Evolutionary conservation across 2,888 invertebrate species (phyloP).

Genomic region (Lymantria dispar): DNA sequence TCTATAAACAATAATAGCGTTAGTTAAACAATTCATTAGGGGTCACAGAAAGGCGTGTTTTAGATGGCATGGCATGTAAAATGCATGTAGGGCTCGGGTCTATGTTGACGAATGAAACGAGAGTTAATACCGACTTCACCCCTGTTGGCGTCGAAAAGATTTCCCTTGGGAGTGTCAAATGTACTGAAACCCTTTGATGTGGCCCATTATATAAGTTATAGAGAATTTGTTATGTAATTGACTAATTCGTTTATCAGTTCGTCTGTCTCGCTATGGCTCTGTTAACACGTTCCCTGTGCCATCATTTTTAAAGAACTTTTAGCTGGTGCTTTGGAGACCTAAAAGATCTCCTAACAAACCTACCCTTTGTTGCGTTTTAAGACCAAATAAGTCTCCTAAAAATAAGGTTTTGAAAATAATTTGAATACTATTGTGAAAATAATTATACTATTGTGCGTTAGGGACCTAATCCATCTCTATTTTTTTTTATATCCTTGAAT

Average conservation of each 20-base stretch:
- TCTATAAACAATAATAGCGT: constrained; percentile 26
- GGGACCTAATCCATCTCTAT: too few species aligned
- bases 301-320: too few species aligned
- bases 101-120: constrained; percentile 70
- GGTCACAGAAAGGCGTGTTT: constrained; percentile 28
- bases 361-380: too few species aligned
- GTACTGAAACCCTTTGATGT: constrained; percentile 43
- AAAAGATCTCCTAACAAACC: too few species aligned
- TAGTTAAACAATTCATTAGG: constrained; percentile 27
- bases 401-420: too few species aligned
- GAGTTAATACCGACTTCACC: constrained; percentile 69
- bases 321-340: too few species aligned
- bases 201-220: constrained; percentile 24
- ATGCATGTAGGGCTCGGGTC: constrained; percentile 52
- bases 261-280: too few species aligned
- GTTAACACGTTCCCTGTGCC: too few species aligned
- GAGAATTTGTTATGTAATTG: constrained; percentile 2
- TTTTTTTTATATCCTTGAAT: too few species aligned
- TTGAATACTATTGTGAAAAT: too few species aligned
- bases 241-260: background rate
- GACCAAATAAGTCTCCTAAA: too few species aligned
- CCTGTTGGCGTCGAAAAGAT: constrained; percentile 72
- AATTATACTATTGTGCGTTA: too few species aligned
- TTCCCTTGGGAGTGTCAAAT: constrained; percentile 60
- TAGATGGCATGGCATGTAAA: constrained; percentile 52